These are phyloP conservation scores for Brachystomella parvula DNA, from an alignment of 1,140 invertebrate species.

Conservation along the genomic window DNA sequence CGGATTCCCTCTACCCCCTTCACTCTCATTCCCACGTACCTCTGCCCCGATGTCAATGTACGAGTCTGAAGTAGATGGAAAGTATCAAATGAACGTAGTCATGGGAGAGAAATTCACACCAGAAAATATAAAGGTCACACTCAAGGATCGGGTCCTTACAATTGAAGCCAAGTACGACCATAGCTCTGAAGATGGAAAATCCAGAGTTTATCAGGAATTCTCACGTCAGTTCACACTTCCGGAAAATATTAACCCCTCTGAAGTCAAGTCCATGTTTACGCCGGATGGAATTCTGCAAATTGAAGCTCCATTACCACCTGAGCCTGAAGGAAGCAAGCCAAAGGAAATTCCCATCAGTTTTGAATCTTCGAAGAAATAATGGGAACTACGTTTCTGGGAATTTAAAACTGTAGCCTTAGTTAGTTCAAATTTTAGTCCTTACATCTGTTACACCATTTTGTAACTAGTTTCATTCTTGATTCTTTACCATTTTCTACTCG, in stretches of 20 bases:
- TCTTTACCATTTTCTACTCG: no score
- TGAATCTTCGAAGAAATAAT: neutral
- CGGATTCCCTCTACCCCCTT: slow-evolving; percentile 7
- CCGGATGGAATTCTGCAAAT: slow-evolving; percentile 42
- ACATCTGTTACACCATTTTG: no score
- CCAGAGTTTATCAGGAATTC: slow-evolving; percentile 42
- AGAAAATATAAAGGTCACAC: slow-evolving; percentile 40
- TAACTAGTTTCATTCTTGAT: no score
- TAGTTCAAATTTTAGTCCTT: neutral
- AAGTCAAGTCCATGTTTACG: slow-evolving; percentile 41
- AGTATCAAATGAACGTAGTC: slow-evolving; percentile 18
- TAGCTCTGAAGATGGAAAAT: slow-evolving; percentile 38
- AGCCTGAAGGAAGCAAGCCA: slow-evolving; percentile 32
- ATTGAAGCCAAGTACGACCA: slow-evolving; percentile 39
- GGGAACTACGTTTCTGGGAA: neutral
- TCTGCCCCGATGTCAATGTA: slow-evolving; percentile 14
- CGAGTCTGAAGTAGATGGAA: slow-evolving; percentile 19
- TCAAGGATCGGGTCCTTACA: slow-evolving; percentile 40
- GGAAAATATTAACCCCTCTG: slow-evolving; percentile 41
- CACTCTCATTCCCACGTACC: slow-evolving; percentile 19
- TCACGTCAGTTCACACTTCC: slow-evolving; percentile 43
- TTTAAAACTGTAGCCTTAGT: neutral
- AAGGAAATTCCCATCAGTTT: slow-evolving; percentile 39
- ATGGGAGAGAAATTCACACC: slow-evolving; percentile 35
- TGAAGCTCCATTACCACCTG: slow-evolving; percentile 41